Conservation (phyloP, 2,888 invertebrate species). For the Pilophorus perplexus region DNA sequence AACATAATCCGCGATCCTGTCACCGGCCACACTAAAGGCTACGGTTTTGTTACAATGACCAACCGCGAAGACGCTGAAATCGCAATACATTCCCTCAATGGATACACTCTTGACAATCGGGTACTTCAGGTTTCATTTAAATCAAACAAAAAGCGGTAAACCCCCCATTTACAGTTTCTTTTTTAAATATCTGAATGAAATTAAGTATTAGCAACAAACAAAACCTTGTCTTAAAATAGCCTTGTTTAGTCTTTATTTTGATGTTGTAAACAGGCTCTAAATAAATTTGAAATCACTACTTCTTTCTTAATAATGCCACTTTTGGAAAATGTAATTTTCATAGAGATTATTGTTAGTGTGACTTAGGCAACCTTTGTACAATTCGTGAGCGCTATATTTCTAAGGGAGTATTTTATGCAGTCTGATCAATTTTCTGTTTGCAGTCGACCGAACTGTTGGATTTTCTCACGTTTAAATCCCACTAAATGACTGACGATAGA, state of each 20-base stretch:
- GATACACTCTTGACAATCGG: conserved; percentile 90
- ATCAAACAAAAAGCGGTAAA: conserved; percentile 70
- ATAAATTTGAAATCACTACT: conserved; percentile 10
- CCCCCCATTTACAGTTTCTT: conserved; percentile 3
- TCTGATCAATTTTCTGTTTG: too few species aligned
- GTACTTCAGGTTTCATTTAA: conserved; percentile 97
- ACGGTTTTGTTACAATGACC: conserved; percentile 97
- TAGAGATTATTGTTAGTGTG: conserved; percentile 18
- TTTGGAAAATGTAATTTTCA: conserved; percentile 17
- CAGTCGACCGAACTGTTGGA: too few species aligned
- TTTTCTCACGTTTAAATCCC: too few species aligned
- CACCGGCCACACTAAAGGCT: conserved; percentile 97
- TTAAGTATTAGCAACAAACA: conserved; percentile 17
- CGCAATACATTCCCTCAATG: conserved; percentile 94
- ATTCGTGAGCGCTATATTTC: background rate
- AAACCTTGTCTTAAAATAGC: conserved; percentile 6
- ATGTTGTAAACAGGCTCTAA: conserved; percentile 29
- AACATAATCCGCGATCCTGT: conserved; percentile 94
- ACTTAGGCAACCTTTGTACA: conserved; percentile 13
- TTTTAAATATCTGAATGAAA: conserved; percentile 24
- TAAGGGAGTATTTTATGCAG: conserved; percentile 4
- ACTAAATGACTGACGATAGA: too few species aligned
- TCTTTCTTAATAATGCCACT: too few species aligned
- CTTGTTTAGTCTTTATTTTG: conserved; percentile 22
- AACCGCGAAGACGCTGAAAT: conserved; percentile 96